A percentile compares a stretch with the other conserved stretches of the same genome.
Evolutionary conservation across 2,113 vertebrate species (phyloP).

Genomic region (Apaloderma vittatum): DNA sequence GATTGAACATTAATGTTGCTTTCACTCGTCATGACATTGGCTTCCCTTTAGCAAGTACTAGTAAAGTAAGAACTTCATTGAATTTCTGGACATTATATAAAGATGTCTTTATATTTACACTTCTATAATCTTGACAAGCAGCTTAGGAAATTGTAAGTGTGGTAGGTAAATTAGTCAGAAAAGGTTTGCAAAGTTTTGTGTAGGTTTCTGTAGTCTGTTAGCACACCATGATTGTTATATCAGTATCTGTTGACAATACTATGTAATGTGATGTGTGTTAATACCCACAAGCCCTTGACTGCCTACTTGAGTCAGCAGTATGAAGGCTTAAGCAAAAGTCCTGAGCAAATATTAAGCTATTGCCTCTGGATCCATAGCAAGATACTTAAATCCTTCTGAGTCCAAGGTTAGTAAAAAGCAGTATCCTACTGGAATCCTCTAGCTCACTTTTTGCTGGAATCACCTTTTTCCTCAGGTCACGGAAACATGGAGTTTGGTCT

Average conservation of each 20-base stretch:
- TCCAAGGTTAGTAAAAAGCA: not conserved
- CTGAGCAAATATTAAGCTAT: not conserved
- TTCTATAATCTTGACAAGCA: not conserved
- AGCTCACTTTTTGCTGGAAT: not conserved
- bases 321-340: not conserved
- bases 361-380: not conserved
- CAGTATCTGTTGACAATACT: not conserved
- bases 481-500: not conserved
- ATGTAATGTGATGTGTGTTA: not conserved
- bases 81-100: not conserved
- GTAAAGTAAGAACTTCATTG: not conserved
- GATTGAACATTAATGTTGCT: rapidly evolving
- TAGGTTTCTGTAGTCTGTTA: not conserved
- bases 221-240: not conserved
- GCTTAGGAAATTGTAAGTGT: not conserved
- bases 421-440: not conserved
- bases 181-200: not conserved
- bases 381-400: not conserved
- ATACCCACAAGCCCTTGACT: not conserved
- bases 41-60: not conserved
- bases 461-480: not conserved
- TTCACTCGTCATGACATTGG: not conserved
- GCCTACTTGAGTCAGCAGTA: not conserved
- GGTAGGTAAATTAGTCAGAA: not conserved
- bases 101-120: not conserved